Evolutionary conservation across 2,797 vertebrate genomes (phyloP), one percentile per base, ranked within the genome.

Genomic region (Trichosurus vulpecula): DNA sequence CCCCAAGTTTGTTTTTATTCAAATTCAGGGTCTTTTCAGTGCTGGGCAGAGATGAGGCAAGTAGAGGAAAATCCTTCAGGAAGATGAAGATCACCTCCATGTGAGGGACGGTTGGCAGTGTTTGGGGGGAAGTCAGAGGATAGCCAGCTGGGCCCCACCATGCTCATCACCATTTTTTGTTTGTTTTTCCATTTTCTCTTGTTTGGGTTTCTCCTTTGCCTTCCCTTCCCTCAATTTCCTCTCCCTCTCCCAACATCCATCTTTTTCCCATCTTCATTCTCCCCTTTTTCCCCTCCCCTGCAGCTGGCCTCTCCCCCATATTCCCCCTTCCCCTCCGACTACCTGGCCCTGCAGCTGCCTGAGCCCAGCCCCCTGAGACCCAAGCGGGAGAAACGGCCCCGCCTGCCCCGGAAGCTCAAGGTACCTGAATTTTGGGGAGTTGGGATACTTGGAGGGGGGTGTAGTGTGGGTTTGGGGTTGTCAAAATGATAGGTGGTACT

Each of bases 371-470:
- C 97, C 98, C 97, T 98, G 98, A 98, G 97, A 97, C 95, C 98
- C 97, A 98, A 98, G 98, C 98, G 97, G 98, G 98, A 98, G 97
- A 98, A 98, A 98, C 97, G 98, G 97, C 97, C 98, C 98, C 98
- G 97, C 97, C 98, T 98, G 93, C 97, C 98, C 97, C 98, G 98
- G 98, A 98, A 98, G 96, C 98, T 98, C 96, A 98, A 98, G 98
- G 98, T 98, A 98, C 98, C 97, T 94, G 97, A 93, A 95, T 66
- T 61, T 90, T 93, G 96, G 97, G 90, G 52, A 47, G 30, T 54
- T 52, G 90, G 90, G 95, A 55, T 0, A 31, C 9, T 94, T 97
- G 97, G 97, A 97, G 96, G 97, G 97, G 96, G 92, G 94, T 94
- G 52, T 52, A 90, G 52, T 54, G 30, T 52, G 90, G 90, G 90